Evolutionary conservation across 2,888 invertebrate genomes (phyloP).

Genomic region (Tortrix viridana): DNA sequence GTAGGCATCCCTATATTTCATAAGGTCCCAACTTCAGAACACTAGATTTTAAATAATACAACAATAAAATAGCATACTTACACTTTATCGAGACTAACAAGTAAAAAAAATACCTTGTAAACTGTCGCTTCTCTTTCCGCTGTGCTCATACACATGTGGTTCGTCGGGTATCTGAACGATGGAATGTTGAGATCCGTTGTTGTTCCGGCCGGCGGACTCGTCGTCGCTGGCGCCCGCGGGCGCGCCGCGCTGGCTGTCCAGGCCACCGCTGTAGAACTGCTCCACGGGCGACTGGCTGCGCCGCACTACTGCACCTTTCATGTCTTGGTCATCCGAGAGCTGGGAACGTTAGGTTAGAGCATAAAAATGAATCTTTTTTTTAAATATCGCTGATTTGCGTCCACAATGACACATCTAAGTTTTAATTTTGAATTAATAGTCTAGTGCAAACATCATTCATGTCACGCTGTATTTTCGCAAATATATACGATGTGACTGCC

Average conservation of each 20-base stretch:
- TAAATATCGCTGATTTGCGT: too few relatives aligned
- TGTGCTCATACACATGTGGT: conserved; percentile 69
- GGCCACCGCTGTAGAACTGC: conserved; percentile 60
- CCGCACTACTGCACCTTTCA: conserved; percentile 74
- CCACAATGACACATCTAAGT: too few relatives aligned
- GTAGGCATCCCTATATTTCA: too few relatives aligned
- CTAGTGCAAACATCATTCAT: too few relatives aligned
- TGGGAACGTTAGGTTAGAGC: conserved; percentile 41
- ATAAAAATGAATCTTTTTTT: too few relatives aligned
- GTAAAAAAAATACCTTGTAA: conserved; percentile 65
- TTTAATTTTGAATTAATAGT: too few relatives aligned
- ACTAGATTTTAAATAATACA: too few relatives aligned
- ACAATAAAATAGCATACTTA: too few relatives aligned
- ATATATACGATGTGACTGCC: too few relatives aligned
- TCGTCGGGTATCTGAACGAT: conserved; percentile 87
- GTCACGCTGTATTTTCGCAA: too few relatives aligned
- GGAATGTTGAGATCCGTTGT: conserved; percentile 87
- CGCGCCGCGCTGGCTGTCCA: conserved; percentile 71
- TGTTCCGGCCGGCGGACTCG: conserved; percentile 71
- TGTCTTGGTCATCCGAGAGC: conserved; percentile 81
- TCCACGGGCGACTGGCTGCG: conserved; percentile 75
- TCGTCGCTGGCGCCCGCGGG: conserved; percentile 81
- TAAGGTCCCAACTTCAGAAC: too few relatives aligned
- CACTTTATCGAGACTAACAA: too few relatives aligned
- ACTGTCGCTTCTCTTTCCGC: conserved; percentile 72